phyloP scores from a whole-genome alignment of 2,888 invertebrate species.

The Luperina testacea region DNA sequence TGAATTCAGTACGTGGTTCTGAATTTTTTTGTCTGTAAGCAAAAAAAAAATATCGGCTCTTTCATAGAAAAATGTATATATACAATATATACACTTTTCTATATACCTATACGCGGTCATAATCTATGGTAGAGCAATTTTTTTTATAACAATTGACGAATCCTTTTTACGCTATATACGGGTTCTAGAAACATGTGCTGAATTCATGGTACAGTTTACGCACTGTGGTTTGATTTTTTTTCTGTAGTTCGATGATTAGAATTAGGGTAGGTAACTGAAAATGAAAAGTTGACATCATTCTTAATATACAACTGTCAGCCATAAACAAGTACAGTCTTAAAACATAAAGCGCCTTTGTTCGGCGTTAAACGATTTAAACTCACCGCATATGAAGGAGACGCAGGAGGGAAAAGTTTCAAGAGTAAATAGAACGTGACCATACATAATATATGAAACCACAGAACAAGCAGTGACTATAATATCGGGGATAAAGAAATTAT shows the following conservation, averaged over 20 bases:
- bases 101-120: no score
- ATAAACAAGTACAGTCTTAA: neutral
- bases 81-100: no score
- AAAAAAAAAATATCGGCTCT: neutral
- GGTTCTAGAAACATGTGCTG: no score
- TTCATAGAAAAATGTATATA: neutral
- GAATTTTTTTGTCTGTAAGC: neutral
- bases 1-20: neutral
- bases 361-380: constrained; percentile 13
- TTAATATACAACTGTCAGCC: neutral
- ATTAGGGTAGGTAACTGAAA: neutral
- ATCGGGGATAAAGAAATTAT: constrained; percentile 44
- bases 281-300: neutral
- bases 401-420: neutral
- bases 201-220: no score
- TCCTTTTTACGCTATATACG: no score
- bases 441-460: constrained; percentile 32
- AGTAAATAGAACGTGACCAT: constrained; percentile 40
- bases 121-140: no score
- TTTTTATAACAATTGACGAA: no score
- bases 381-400: neutral
- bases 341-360: constrained; percentile 4
- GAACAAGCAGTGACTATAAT: constrained; percentile 17
- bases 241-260: neutral
- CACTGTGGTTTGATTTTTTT: no score